phyloP scores from a whole-genome alignment of 2,113 vertebrate genomes.

The Chunga burmeisteri region DNA sequence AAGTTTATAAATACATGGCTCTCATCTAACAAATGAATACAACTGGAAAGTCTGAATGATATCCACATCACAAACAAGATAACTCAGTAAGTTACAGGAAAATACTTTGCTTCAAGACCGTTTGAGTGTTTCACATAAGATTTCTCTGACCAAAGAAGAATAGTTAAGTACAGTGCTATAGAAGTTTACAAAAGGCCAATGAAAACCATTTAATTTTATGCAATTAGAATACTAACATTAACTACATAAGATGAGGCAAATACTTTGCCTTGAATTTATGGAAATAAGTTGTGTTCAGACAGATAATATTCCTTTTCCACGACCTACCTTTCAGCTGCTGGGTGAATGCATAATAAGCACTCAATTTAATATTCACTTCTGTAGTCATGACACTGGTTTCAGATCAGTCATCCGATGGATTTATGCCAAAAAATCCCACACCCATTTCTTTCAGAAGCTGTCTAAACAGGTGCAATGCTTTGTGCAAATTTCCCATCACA shows the following conservation, averaged over 20 bases:
- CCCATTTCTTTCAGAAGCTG: constrained; percentile 52
- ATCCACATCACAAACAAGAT: constrained; percentile 24
- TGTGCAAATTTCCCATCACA: constrained; percentile 33
- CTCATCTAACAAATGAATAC: constrained; percentile 30
- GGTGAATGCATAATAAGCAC: constrained; percentile 1
- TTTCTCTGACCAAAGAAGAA: constrained; percentile 41
- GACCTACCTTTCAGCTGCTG: constrained; percentile 1
- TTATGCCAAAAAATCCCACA: constrained; percentile 36
- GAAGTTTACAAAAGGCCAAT: constrained; percentile 18
- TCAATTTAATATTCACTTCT: constrained; percentile 23
- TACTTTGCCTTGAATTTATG: not conserved
- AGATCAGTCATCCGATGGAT: not conserved
- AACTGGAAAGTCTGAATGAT: constrained; percentile 52
- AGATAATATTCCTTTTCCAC: not conserved
- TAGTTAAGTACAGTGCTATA: constrained; percentile 22
- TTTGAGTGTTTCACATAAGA: constrained; percentile 6
- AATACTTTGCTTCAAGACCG: constrained; percentile 15
- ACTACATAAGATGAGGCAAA: not conserved
- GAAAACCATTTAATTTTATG: not conserved
- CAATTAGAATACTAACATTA: constrained; percentile 17
- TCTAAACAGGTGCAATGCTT: constrained; percentile 51
- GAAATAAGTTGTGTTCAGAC: not conserved
- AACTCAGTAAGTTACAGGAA: constrained; percentile 35
- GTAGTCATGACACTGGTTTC: not conserved
- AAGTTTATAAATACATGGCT: constrained; percentile 29